Conservation (phyloP, 2,113 vertebrate genomes). For the Chamaea fasciata region DNA sequence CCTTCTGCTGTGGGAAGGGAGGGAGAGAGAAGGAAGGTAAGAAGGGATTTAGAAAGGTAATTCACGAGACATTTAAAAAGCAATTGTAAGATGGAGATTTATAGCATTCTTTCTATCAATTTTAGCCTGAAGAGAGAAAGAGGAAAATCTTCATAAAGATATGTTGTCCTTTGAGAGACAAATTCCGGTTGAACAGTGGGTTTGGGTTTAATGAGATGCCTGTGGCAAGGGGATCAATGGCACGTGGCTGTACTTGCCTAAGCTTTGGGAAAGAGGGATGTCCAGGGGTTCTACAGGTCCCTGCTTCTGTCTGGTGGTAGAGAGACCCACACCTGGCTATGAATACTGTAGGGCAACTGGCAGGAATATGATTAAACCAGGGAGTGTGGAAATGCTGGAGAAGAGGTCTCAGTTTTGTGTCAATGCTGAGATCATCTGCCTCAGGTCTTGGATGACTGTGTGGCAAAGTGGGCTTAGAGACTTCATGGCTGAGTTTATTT, state of each 20-base stretch:
- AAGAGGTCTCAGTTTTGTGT: neutral
- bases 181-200: neutral
- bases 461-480: accelerated
- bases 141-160: neutral
- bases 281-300: neutral
- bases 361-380: neutral
- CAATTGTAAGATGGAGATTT: neutral
- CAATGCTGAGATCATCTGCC: neutral
- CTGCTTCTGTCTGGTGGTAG: neutral
- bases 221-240: neutral
- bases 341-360: neutral
- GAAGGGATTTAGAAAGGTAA: neutral
- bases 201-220: neutral
- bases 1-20: neutral
- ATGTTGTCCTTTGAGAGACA: neutral
- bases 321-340: neutral
- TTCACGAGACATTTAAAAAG: neutral
- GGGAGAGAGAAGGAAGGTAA: neutral
- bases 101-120: neutral
- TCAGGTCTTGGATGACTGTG: neutral
- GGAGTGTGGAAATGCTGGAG: neutral
- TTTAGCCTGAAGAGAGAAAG: neutral
- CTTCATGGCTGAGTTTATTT: neutral
- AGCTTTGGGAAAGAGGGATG: neutral
- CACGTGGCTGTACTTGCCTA: accelerated